A percentile compares a stretch with the other conserved stretches of the same genome.
Conservation (phyloP, 2,113 vertebrate genomes). For the Nyctereutes procyonoides region DNA sequence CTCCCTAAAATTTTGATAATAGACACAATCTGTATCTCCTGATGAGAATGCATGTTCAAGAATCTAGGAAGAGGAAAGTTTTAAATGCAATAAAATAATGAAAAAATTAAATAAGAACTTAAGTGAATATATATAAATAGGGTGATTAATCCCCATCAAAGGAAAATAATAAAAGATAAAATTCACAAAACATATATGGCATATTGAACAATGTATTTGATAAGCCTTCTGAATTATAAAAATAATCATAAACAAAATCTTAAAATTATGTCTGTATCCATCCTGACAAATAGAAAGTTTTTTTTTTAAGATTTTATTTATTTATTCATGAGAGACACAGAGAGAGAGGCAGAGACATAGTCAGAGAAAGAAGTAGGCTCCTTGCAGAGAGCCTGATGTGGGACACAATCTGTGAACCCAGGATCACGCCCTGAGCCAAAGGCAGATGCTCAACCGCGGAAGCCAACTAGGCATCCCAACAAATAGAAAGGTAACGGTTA, state of each 20-base stretch:
- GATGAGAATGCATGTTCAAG: neutral
- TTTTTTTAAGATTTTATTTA: too few species aligned
- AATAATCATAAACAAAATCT: neutral
- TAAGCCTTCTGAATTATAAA: neutral
- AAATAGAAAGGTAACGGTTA: neutral
- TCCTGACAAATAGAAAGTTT: neutral
- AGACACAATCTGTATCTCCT: neutral
- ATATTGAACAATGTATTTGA: neutral
- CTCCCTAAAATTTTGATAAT: neutral
- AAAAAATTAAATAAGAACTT: neutral
- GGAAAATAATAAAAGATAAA: neutral
- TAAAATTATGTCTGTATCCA: neutral
- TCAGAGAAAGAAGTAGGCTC: too few species aligned
- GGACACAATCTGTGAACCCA: too few species aligned
- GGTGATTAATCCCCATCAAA: neutral
- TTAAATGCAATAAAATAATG: slow-evolving; percentile 39
- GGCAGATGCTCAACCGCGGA: too few species aligned
- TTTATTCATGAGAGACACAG: too few species aligned
- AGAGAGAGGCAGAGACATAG: too few species aligned
- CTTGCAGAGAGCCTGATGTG: too few species aligned
- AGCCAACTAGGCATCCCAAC: neutral
- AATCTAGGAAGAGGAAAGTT: neutral
- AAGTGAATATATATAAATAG: neutral
- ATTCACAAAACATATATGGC: neutral
- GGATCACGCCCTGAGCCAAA: too few species aligned